Percentiles rank a stretch among this genome's conserved stretches.
Evolutionary conservation across 2,888 invertebrate genomes (phyloP).

Genomic region (Therioaphis trifolii): DNA sequence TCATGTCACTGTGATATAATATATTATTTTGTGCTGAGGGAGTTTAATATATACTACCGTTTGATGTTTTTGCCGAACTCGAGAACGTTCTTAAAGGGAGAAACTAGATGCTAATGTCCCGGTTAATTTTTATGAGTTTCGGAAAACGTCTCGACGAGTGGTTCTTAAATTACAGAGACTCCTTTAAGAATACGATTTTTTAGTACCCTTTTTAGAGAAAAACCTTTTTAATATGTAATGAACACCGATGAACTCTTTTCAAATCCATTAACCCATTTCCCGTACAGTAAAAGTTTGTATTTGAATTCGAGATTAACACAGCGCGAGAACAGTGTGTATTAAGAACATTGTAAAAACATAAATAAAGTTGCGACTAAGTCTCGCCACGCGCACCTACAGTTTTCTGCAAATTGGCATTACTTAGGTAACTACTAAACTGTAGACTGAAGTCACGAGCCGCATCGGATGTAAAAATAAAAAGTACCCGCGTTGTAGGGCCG

Average conservation of each 20-base stretch:
- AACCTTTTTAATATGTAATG: constrained; percentile 54
- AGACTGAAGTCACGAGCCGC: neutral
- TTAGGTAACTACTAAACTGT: neutral
- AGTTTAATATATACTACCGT: neutral
- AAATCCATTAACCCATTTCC: constrained; percentile 53
- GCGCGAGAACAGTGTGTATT: neutral
- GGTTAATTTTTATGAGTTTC: constrained; percentile 42
- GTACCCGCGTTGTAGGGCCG: no score
- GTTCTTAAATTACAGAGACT: constrained; percentile 36
- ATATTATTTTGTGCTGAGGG: neutral
- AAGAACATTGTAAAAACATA: neutral
- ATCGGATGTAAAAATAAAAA: no score
- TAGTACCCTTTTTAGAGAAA: constrained; percentile 16
- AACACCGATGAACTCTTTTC: constrained; percentile 46
- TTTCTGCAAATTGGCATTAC: neutral
- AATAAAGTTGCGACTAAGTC: constrained; percentile 9
- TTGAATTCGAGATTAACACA: constrained; percentile 38
- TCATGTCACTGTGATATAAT: neutral
- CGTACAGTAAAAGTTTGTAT: constrained; percentile 11
- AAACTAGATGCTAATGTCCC: constrained; percentile 33
- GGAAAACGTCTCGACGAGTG: constrained; percentile 21
- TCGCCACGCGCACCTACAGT: neutral
- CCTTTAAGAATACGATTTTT: constrained; percentile 15
- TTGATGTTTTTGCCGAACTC: constrained; percentile 2
- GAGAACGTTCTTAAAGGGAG: neutral